Base-by-base conservation (phyloP, 2,888 invertebrate genomes). In the Unio pictorum region DNA sequence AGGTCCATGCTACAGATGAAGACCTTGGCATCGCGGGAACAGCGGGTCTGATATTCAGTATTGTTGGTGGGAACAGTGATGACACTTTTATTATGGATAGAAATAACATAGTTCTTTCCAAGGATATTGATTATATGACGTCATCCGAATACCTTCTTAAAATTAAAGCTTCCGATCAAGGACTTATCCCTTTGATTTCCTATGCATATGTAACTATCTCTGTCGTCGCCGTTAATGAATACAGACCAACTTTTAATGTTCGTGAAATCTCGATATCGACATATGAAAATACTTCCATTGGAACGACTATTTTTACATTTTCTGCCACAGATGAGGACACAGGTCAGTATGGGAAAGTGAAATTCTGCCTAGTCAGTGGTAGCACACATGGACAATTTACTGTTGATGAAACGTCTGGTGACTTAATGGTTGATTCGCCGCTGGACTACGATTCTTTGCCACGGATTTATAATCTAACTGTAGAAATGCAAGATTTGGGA, bases 401-500 rank as follows among this genome's bases (percentile, higher is more conserved):
- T 4, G n/a, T 78, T 17, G 75, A 80, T 64, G 59, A 54, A 55
- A 64, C 70, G 4, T 66, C 72, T 0, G 80, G 80, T 3, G 66
- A 69, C 20, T 54, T 78, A 3, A 66, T 61, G 23, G 67, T 80
- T 7, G 67, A 66, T 17, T 59, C 68, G 3, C 45, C 56, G 0
- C 73, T 88, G 55, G 84, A 87, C 68, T 83, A 82, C 64, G 87
- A 87, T 45, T 45, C 15, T 45, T 45, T 15, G 45, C 45, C 15
- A 45, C 45, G 45, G 15, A 45, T 45, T 45, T 84, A 84, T 67
- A 74, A 68, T 4, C 72, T 84, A 17, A 69, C 61, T 28, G 66
- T 84, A 34, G 70, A 67, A 23, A 83, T 84, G 5, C 64, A 79
- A 7, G 45, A 45, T 45, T 45, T 45, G 15, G 45, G 45, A 45